Base-by-base conservation (phyloP, 2,797 vertebrate species). In the Propithecus deckenii region DNA sequence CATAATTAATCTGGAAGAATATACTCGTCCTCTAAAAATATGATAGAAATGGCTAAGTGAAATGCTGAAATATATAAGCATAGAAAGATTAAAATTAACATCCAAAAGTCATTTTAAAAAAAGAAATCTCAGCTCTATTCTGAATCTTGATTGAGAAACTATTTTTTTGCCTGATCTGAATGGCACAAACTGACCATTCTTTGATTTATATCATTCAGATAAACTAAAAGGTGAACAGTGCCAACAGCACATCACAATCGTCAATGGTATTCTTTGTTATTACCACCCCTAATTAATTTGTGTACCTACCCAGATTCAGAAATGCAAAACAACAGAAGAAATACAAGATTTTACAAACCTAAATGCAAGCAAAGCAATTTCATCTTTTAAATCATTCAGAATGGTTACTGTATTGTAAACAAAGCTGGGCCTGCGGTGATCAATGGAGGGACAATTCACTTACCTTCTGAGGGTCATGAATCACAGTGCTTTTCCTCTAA, bases 301-400 rank as follows among this genome's bases (percentile, higher is more conserved):
- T 79, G 13, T 83, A 15, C 48, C 15, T 46, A 91, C 22, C 57
- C 76, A 87, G 55, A 94, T 74, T 81, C 28, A 43, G 22, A 90
- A 88, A 89, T 91, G 38, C 30, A 81, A 81, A 95, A 57, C 61
- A 92, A 80, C 46, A 35, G 67, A 95, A 74, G 46, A 91, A 94
- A 92, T 50, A n/a, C 43, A 78, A 86, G 23, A 2, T 41, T 69
- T 90, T 74, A 80, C 9, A 91, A 80, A 55, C 2, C 43, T 43
- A 74, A 89, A 3, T 80, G 43, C 9, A 59, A 84, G 20, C 23
- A 48, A 38, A 61, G 32, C 30, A 50, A 41, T 52, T 65, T 94
- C n/a, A 22, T 79, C 20, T 48, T 95, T 83, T 79, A 92, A 96
- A 55, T 92, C 84, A 88, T 50, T 65, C 85, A 13, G 74, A 63